Conservation (phyloP, 2,113 vertebrate species). For the Gymnarchus niloticus region DNA sequence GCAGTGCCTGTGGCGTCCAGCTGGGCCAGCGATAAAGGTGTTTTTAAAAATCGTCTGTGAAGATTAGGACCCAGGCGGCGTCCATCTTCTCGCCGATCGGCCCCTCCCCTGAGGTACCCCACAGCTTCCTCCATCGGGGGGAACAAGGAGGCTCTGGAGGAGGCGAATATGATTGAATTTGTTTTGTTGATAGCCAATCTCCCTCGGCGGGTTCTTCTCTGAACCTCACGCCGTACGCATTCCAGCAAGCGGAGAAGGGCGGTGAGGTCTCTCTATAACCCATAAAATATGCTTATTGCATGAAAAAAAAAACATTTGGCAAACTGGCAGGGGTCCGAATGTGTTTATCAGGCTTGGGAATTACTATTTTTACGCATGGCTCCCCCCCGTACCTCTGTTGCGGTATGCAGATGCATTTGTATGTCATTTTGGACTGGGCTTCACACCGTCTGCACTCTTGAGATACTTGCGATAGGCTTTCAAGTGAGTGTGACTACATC, state of each 20-base stretch:
- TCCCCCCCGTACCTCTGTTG: not conserved
- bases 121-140: not conserved
- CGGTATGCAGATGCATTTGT: not conserved
- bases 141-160: not conserved
- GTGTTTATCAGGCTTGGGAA: constrained; percentile 15
- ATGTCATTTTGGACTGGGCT: not conserved
- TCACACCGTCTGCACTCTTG: not conserved
- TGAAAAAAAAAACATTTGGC: constrained; percentile 12
- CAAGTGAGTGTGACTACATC: not conserved
- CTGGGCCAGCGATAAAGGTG: not conserved
- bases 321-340: constrained; percentile 21
- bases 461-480: not conserved
- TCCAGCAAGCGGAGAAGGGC: not conserved
- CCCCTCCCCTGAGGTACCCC: not conserved
- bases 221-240: not conserved
- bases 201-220: not conserved
- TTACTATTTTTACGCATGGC: not conserved
- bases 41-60: not conserved
- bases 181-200: constrained; percentile 16
- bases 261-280: not conserved
- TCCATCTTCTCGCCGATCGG: not conserved
- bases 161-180: constrained; percentile 13
- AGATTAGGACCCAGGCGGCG: not conserved
- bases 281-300: constrained; percentile 20
- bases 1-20: not conserved